Conservation (phyloP, 2,797 vertebrate genomes). For the Aythya fuligula region DNA sequence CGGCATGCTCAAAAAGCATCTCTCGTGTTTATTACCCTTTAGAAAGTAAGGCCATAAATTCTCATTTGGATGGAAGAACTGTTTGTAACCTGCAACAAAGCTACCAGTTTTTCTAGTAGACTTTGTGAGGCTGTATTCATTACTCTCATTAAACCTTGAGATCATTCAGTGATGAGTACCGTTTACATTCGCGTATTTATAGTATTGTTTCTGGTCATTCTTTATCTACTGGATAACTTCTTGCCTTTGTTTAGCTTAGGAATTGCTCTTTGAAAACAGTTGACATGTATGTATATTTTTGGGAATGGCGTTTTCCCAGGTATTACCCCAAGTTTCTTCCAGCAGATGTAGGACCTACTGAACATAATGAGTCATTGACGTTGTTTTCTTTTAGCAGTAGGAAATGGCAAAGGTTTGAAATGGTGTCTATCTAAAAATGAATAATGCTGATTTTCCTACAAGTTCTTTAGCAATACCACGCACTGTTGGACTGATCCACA, state of each 20-base stretch:
- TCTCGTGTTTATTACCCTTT: constrained; percentile 15
- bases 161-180: neutral
- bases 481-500: neutral
- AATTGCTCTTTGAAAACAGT: neutral
- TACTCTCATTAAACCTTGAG: neutral
- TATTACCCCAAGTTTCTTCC: neutral
- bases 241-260: neutral
- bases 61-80: neutral
- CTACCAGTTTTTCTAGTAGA: neutral
- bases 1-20: neutral
- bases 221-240: neutral
- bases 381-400: neutral
- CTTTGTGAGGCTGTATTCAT: neutral
- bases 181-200: neutral
- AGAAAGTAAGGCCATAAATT: constrained; percentile 14
- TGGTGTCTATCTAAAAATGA: neutral
- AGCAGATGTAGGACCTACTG: neutral
- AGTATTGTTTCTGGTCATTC: neutral
- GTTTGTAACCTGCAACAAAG: constrained; percentile 19
- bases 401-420: neutral
- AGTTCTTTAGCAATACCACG: neutral
- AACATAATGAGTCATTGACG: neutral
- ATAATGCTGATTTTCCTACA: neutral
- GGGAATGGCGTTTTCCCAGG: neutral
- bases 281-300: neutral